These are phyloP conservation scores for Pterocles burchelli DNA, from an alignment of 2,113 vertebrate species.

Conservation along the genomic window DNA sequence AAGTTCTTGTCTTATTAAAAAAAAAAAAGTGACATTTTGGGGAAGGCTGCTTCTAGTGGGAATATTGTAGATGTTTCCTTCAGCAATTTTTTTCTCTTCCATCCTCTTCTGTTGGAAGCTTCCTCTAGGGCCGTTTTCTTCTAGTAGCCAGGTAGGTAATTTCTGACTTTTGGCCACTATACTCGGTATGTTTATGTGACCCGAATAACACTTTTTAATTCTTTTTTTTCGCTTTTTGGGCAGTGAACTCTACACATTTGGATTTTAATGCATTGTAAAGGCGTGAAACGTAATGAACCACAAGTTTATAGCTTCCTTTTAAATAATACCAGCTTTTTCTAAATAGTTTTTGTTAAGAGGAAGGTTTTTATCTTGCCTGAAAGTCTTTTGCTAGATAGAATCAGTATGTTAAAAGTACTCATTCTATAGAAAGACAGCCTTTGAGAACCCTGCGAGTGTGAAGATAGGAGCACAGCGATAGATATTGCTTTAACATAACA, in stretches of 20 bases:
- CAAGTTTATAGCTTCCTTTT: neutral
- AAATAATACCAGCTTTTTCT: neutral
- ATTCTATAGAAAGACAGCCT: neutral
- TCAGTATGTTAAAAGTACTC: neutral
- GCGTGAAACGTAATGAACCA: neutral
- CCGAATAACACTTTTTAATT: neutral
- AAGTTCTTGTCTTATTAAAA: neutral
- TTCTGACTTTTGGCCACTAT: neutral
- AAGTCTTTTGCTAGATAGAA: neutral
- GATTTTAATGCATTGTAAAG: neutral
- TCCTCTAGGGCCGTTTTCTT: neutral
- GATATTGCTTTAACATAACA: neutral
- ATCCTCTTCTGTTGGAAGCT: neutral
- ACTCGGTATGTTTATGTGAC: neutral
- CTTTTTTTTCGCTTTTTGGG: neutral
- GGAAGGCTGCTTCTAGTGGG: neutral
- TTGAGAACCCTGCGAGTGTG: neutral
- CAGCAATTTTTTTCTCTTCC: neutral
- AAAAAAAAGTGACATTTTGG: neutral
- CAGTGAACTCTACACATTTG: neutral
- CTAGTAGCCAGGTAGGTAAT: neutral
- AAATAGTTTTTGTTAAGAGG: neutral
- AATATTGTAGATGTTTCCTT: neutral
- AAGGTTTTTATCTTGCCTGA: neutral
- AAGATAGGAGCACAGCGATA: neutral